A percentile compares a stretch with the other conserved stretches of the same genome.
Evolutionary conservation across 2,113 vertebrate genomes (phyloP).

Genomic region (Ahaetulla prasina): DNA sequence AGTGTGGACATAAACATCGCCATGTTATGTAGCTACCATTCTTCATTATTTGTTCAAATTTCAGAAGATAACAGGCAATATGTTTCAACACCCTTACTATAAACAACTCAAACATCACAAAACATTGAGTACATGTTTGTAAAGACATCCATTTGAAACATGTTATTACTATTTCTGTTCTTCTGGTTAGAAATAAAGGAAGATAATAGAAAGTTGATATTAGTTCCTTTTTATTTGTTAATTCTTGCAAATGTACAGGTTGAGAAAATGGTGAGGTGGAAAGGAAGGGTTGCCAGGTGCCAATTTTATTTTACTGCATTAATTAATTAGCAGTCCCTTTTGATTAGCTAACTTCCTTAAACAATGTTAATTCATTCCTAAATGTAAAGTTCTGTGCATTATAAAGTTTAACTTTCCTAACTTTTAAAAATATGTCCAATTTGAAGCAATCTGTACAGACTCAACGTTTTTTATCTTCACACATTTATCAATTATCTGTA

Average conservation of each 20-base stretch:
- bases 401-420: background rate
- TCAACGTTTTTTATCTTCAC: background rate
- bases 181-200: background rate
- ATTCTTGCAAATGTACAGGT: background rate
- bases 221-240: background rate
- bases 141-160: background rate
- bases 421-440: background rate
- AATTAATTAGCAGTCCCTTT: slow-evolving; percentile 9
- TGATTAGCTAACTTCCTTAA: background rate
- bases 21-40: too few relatives aligned
- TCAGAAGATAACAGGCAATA: too few relatives aligned
- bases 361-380: background rate
- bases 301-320: background rate
- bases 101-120: too few relatives aligned
- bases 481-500: background rate
- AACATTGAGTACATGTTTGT: background rate
- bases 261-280: background rate
- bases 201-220: background rate
- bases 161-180: background rate
- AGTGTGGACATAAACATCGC: too few relatives aligned
- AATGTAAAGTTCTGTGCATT: background rate
- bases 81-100: too few relatives aligned
- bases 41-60: too few relatives aligned
- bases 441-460: slow-evolving; percentile 10
- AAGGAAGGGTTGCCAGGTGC: background rate